phyloP scores from a whole-genome alignment of 1,140 invertebrate genomes.

The Liolophura sinensis region DNA sequence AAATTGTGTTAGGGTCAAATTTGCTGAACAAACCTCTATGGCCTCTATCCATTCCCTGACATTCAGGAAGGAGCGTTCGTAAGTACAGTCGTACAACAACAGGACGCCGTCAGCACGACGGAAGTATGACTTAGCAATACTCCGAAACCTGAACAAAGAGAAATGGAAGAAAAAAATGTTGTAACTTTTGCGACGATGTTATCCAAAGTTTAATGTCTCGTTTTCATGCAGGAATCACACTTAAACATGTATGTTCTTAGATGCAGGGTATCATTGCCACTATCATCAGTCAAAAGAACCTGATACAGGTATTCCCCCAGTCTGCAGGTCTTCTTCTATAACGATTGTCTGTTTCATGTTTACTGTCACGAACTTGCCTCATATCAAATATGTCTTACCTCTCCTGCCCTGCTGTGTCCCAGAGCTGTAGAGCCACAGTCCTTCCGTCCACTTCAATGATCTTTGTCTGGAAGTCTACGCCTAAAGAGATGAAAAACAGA shows the following conservation, averaged over 20 bases:
- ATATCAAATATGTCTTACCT: constrained; percentile 44
- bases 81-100: constrained; percentile 55
- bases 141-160: constrained; percentile 47
- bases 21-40: constrained; percentile 39
- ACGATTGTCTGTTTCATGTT: background rate
- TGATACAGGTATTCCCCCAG: too few species aligned
- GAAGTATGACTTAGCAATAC: constrained; percentile 58
- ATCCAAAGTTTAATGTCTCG: background rate
- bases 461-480: constrained; percentile 72
- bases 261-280: too few species aligned
- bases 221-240: too few species aligned
- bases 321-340: background rate
- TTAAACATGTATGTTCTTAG: too few species aligned
- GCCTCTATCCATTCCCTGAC: constrained; percentile 56
- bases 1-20: too few species aligned
- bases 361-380: background rate
- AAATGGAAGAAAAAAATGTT: background rate
- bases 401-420: constrained; percentile 69
- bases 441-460: constrained; percentile 66
- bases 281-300: too few species aligned
- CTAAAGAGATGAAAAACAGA: constrained; percentile 43
- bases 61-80: constrained; percentile 56
- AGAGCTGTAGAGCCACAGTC: constrained; percentile 67
- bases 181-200: background rate
- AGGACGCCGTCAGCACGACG: constrained; percentile 56